phyloP scores from a whole-genome alignment of 2,113 vertebrate species.

The Calonectris borealis region DNA sequence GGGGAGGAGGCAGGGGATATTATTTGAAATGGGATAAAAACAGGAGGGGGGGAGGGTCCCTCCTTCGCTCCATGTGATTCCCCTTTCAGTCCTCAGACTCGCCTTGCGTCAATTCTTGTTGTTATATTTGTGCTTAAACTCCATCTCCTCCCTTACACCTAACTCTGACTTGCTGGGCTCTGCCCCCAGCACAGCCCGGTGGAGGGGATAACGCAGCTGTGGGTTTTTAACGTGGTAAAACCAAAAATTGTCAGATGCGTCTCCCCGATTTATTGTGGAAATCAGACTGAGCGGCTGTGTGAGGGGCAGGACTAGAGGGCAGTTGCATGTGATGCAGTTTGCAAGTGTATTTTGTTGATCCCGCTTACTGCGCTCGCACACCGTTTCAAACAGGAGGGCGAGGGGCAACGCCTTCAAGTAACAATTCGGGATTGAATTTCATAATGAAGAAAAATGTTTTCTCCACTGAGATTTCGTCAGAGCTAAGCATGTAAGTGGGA shows the following conservation, averaged over 20 bases:
- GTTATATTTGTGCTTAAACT: not conserved
- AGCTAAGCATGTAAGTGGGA: not conserved
- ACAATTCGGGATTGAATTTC: accelerated
- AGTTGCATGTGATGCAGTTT: accelerated
- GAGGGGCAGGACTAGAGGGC: not conserved
- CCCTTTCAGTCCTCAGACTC: not conserved
- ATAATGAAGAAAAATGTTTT: not conserved
- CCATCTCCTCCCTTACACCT: not conserved
- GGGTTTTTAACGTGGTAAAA: not conserved
- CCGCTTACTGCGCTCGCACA: accelerated
- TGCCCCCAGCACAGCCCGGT: not conserved
- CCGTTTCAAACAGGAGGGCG: not conserved
- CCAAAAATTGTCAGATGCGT: not conserved
- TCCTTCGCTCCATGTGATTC: not conserved
- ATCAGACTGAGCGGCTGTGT: not conserved
- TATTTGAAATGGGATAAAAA: not conserved
- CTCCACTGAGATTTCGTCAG: not conserved
- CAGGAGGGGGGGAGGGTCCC: not conserved
- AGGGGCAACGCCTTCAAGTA: not conserved
- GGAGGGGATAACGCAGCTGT: not conserved
- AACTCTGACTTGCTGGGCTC: not conserved
- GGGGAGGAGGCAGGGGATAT: not conserved
- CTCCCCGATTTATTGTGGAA: accelerated
- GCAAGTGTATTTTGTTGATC: not conserved
- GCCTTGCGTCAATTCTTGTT: not conserved